Conservation (phyloP, 2,113 vertebrate genomes). For the Melanostigma gelatinosum region DNA sequence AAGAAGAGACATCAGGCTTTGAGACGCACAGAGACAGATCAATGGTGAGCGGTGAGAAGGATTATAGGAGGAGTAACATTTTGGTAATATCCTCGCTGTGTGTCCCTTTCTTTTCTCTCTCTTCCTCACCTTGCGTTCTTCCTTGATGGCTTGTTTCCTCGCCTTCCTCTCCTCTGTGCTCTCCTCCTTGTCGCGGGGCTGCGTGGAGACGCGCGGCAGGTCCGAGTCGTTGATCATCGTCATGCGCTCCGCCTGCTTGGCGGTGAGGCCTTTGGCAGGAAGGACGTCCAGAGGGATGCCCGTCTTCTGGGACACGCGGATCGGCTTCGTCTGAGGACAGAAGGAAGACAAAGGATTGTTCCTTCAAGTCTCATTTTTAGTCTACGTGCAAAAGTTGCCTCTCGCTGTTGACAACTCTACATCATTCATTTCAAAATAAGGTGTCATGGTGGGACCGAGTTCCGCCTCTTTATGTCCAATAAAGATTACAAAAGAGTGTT, state of each 20-base stretch:
- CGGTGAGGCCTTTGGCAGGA: constrained; percentile 84
- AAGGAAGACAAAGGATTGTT: background rate
- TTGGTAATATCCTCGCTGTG: too few species aligned
- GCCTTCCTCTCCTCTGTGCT: constrained; percentile 87
- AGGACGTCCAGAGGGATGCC: constrained; percentile 91
- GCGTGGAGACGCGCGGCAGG: constrained; percentile 86
- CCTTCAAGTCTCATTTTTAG: background rate
- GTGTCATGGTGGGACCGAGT: too few species aligned
- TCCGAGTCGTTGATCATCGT: constrained; percentile 89
- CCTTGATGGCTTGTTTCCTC: constrained; percentile 91
- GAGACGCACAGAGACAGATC: too few species aligned
- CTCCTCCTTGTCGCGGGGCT: constrained; percentile 85
- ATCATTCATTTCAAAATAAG: too few species aligned
- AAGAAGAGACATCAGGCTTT: background rate
- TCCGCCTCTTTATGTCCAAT: background rate
- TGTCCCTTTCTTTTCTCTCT: too few species aligned
- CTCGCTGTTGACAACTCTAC: too few species aligned
- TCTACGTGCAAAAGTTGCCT: too few species aligned
- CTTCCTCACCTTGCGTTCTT: constrained; percentile 89
- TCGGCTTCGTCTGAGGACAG: constrained; percentile 83
- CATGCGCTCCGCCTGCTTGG: constrained; percentile 90
- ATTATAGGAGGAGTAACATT: too few species aligned
- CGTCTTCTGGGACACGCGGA: constrained; percentile 91
- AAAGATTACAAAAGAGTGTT: background rate
- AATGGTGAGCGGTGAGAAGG: too few species aligned